Evolutionary conservation across 2,888 invertebrate species (phyloP).

Genomic region (Allophyes oxyacanthae): DNA sequence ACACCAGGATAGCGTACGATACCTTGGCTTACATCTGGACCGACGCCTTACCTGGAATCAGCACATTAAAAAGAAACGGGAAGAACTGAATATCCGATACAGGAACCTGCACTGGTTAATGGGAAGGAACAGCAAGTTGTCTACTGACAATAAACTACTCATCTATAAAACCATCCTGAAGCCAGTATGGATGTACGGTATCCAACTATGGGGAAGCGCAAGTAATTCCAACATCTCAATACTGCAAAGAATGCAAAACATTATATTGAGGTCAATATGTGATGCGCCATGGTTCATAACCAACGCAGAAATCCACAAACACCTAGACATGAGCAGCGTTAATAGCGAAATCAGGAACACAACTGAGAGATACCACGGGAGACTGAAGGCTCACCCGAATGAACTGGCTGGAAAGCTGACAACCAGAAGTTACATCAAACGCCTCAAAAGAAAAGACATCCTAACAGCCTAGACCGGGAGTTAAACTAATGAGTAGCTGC

Average conservation of each 20-base stretch:
- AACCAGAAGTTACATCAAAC: too few relatives aligned
- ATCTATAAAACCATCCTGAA: background rate
- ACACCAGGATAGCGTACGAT: background rate
- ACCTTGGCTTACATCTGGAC: background rate
- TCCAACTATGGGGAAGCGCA: background rate
- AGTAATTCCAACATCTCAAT: background rate
- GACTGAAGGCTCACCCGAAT: too few relatives aligned
- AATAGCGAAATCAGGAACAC: too few relatives aligned
- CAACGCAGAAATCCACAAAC: background rate
- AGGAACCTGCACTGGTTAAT: background rate
- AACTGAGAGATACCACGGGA: too few relatives aligned
- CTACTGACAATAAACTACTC: background rate
- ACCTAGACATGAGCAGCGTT: background rate
- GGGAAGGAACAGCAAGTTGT: background rate
- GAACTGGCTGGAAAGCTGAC: too few relatives aligned
- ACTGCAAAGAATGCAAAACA: background rate
- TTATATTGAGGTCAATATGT: background rate
- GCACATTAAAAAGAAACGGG: background rate
- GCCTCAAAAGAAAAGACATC: too few relatives aligned
- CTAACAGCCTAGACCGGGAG: too few relatives aligned
- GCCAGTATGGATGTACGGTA: background rate
- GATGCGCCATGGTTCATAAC: background rate
- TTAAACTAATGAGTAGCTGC: too few relatives aligned
- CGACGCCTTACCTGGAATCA: background rate
- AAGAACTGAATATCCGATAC: background rate